These are phyloP conservation scores for Drosophila pectinifera DNA, from an alignment of 1,140 invertebrate species.

Conservation along the genomic window DNA sequence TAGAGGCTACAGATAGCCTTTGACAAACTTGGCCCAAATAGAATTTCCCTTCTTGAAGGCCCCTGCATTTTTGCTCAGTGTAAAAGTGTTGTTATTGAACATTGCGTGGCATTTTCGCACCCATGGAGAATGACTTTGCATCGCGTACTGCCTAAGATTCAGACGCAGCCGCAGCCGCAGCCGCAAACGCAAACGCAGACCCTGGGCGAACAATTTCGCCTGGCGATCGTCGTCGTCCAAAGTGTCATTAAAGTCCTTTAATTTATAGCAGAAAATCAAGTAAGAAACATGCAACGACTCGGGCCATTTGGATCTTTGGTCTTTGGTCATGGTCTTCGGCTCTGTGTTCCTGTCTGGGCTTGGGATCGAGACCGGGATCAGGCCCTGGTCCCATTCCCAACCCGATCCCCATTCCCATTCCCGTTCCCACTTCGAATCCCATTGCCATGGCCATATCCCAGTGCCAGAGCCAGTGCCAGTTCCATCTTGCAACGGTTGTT, in stretches of 20 bases:
- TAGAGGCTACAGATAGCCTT: background rate
- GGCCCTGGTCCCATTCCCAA: conserved; percentile 28
- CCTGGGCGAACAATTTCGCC: conserved; percentile 69
- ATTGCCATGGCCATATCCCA: too few relatives aligned
- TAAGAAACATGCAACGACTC: conserved; percentile 81
- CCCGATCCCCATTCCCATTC: conserved; percentile 6
- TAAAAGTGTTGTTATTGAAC: conserved; percentile 47
- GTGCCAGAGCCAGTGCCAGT: conserved; percentile 31
- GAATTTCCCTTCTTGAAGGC: background rate
- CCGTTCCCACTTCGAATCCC: too few relatives aligned
- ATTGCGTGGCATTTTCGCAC: conserved; percentile 83
- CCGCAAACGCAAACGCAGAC: too few relatives aligned
- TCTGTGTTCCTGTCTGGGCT: conserved; percentile 34
- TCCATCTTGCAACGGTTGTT: conserved; percentile 74
- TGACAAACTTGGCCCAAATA: background rate
- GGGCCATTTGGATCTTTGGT: conserved; percentile 53
- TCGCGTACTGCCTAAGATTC: conserved; percentile 30
- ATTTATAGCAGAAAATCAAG: conserved; percentile 84
- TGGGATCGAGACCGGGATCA: conserved; percentile 20
- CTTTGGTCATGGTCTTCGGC: conserved; percentile 55
- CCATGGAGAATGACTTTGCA: conserved; percentile 66
- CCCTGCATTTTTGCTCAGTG: background rate
- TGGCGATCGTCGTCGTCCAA: conserved; percentile 76
- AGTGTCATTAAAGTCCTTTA: conserved; percentile 83
- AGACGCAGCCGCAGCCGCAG: conserved; percentile 62